Base-by-base conservation (phyloP, 2,888 invertebrate species). In the Drosophila infuscata region DNA sequence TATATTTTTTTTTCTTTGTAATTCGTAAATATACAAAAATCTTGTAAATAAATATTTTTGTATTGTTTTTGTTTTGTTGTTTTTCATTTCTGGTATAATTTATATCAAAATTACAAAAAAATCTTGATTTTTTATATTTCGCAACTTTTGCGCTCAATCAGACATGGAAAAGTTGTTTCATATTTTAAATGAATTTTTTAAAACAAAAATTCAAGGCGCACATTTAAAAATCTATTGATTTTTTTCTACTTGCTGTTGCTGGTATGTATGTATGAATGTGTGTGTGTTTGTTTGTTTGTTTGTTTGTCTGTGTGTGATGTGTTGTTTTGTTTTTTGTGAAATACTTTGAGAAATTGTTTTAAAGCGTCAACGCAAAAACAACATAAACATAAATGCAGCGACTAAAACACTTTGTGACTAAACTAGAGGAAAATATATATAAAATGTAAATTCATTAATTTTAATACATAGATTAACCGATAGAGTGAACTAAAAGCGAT, bases 141-240 rank as follows among this genome's bases (percentile, higher is more conserved):
- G 56, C 58, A 64, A 63, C 17, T 51, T 76, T 76, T 82, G 82
- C 82, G 76, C 82, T 82, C 58, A 46, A 70, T 79, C 62, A 62
- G 85, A 82, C 82, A 73, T 79, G 68, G 58, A 67, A 62, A 58
- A 46, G 25, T 66, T 52, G 25, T 66, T 54, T 65, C 54, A 48
- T 59, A 41, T 72, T 43, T 51, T 63, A 83, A 78, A 76, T 81
- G 89, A 89, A 90, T 79, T 87, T 87, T 90, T 73, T 87, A 90
- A 88, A 88, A 90, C 88, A 88, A 90, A 89, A 90, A 89, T 90
- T 83, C 89, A 82, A 82, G 67, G 74, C 75, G 75, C 79, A 63
- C 32, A 43, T 59, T 66, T n/a, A 17, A 30, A 12, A 52, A 25
- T 54, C 9, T 32, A 35, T 3, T 25, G 5, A 53, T 51, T 30